These are phyloP conservation scores for Cenopis cana DNA, from an alignment of 2,888 invertebrate species.

Conservation along the genomic window DNA sequence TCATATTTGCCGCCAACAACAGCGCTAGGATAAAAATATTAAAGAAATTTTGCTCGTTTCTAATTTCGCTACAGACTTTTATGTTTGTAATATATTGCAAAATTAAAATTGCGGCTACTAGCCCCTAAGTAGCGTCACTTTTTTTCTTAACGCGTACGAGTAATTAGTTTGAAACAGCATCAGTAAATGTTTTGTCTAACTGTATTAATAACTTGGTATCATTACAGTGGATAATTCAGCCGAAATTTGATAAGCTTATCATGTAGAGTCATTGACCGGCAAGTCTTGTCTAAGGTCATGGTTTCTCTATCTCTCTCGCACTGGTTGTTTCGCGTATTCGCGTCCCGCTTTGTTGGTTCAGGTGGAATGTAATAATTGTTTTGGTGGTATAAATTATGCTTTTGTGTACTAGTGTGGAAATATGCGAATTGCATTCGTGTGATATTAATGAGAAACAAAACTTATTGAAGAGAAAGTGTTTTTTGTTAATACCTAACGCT, in stretches of 20 bases:
- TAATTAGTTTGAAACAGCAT: background rate
- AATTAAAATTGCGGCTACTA: background rate
- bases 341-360: conserved; percentile 56
- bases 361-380: conserved; percentile 47
- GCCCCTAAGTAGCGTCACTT: background rate
- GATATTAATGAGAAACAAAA: background rate
- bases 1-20: background rate
- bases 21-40: background rate
- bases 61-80: background rate
- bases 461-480: background rate
- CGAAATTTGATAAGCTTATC: conserved; percentile 59
- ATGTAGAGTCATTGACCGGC: conserved; percentile 69
- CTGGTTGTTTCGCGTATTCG: conserved; percentile 39
- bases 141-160: background rate
- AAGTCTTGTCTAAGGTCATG: conserved; percentile 75
- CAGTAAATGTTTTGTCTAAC: background rate
- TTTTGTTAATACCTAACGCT: too few species aligned
- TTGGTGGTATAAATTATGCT: conserved; percentile 17
- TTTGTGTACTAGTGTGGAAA: background rate
- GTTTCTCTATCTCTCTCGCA: conserved; percentile 50
- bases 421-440: conserved; percentile 11
- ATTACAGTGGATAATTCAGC: conserved; percentile 32
- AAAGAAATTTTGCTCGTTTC: background rate
- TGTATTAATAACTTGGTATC: background rate
- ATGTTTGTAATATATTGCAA: background rate